These are phyloP conservation scores for Psittacara wagleri DNA, from an alignment of 2,113 vertebrate species.

Conservation along the genomic window DNA sequence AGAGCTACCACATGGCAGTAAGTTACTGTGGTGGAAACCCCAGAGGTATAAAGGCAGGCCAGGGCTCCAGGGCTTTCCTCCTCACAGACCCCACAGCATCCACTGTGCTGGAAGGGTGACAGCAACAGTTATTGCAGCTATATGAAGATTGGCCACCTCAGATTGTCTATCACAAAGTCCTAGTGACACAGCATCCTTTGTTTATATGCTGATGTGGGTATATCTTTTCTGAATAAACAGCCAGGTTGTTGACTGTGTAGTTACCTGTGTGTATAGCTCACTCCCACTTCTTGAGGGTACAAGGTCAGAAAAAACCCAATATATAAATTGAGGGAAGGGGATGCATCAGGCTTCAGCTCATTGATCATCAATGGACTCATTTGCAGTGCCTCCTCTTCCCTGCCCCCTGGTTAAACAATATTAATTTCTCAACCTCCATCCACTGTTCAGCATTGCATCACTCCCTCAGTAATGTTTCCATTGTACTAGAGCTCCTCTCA, in stretches of 20 bases:
- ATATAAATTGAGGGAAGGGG: not conserved
- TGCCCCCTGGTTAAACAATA: not conserved
- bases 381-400: not conserved
- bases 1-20: not conserved
- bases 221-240: not conserved
- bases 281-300: not conserved
- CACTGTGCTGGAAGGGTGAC: accelerated
- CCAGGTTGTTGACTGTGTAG: not conserved
- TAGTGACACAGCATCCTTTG: not conserved
- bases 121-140: accelerated
- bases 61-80: not conserved
- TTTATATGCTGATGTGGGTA: not conserved
- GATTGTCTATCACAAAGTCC: not conserved
- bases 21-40: not conserved
- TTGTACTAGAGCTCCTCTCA: not conserved
- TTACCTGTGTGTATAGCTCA: not conserved
- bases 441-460: not conserved
- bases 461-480: not conserved
- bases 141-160: not conserved
- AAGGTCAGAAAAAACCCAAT: not conserved
- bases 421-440: not conserved
- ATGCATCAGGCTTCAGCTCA: not conserved
- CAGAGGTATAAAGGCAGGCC: not conserved
- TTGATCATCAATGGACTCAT: not conserved
- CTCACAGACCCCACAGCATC: not conserved